Evolutionary conservation across 2,888 invertebrate genomes (phyloP), one percentile per base, ranked within the genome.

Genomic region (Criorhina ranunculi): DNA sequence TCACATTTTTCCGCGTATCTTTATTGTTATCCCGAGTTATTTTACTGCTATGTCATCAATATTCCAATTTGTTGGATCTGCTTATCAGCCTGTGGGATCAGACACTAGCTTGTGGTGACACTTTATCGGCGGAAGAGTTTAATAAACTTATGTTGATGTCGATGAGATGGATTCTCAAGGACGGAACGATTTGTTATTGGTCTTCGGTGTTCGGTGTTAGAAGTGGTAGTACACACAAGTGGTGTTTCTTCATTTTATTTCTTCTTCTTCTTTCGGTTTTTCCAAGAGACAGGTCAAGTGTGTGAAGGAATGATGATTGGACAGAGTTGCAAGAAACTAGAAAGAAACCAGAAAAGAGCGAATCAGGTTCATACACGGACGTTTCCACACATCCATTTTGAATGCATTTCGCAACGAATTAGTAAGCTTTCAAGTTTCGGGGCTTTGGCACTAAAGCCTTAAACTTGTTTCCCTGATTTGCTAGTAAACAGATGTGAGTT

Each of bases 21-120:
- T 72, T 66, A 79, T 72, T 73, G 73, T 80, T 12, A 49, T 67
- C 55, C 40, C 49, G 35, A 46, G 31, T 37, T 66, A 57, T 53
- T 67, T 73, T 60, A 59, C 8, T 44, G 42, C 12, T 51, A 11
- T 35, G 35, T 66, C 57, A 53, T 60, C 11, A 59, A 59, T 53
- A 73, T 66, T 29, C 35, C 40, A 79, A 51, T 73, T 66, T 59
- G 64, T 59, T 79, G 35, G 44, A 42, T 6, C 19, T 8, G n/a
- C 72, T 57, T 66, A 42, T 72, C 49, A 46, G 46, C 19, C 31
- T 15, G 33, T 42, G 24, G 17, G 17, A 64, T 79, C 46, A 15
- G 17, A 57, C 49, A 44, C 11, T 29, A 37, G 40, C 11, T 24
- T 35, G 55, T 55, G 40, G 53, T 67, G 60, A 55, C 55, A 44